Base-by-base conservation (phyloP, 2,888 invertebrate genomes). In the Lepidocyrtoides sp. region DNA sequence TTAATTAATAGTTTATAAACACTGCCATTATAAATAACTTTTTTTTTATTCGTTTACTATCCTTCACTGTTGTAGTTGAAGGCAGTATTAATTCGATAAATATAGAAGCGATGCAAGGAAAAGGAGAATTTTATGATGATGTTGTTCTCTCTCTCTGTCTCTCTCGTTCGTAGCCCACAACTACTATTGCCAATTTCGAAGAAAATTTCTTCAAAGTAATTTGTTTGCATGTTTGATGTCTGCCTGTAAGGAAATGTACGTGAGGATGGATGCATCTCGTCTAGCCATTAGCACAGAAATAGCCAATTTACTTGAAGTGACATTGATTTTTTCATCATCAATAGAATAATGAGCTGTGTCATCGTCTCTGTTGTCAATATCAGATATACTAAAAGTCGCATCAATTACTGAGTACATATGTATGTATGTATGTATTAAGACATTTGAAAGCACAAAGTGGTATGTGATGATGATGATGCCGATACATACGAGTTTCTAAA, bases 291-390 rank as follows among this genome's bases (percentile, higher is more conserved):
- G 51, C 26, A 54, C 32, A 60, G 75, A 51, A 86, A 77, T 86
- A 77, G 48, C 86, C 75, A 86, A 86, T 86, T 86, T 60, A 86
- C 5, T 60, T 66, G 32, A 77, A 57, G n/a, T 86, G 86, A 86
- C 86, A 86, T 86, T 86, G 86, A 86, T 86, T 75, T 26, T 23
- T 86, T 77, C 84, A 29, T 75, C 60, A 48, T 36, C 77, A 48
- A 54, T 77, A 32, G 12, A 57, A 51, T 86, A 86, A 86, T 86
- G 60, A 77, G 75, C 60, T 69, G 36, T 86, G 36, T 82, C 82
- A 82, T 86, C 77, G 29, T 86, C 23, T 8, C 2, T 48, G 77
- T 29, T 48, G 2, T 51, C 51, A 10, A n/a, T 26, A 66, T 66
- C 32, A 29, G 32, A 3, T 60, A 75, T 85, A 72, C 29, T 57